Conservation (phyloP, 2,113 vertebrate genomes). For the Sitta europaea region DNA sequence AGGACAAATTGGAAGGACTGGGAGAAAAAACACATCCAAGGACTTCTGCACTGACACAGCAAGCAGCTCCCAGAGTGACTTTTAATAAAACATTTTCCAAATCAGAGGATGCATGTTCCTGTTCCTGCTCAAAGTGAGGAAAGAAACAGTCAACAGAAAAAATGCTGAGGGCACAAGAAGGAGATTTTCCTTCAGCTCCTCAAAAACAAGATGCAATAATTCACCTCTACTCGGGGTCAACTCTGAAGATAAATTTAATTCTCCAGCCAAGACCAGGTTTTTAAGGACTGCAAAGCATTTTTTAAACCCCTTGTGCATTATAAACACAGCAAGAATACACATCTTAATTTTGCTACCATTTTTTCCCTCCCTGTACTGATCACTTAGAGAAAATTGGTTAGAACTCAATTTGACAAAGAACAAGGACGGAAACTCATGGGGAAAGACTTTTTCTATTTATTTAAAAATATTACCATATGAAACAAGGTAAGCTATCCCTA, state of each 20-base stretch:
- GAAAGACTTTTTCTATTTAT: background rate
- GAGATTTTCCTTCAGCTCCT: background rate
- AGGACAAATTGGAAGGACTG: background rate
- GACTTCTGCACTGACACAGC: background rate
- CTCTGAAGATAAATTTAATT: background rate
- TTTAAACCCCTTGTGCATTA: background rate
- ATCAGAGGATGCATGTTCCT: background rate
- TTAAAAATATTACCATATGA: background rate
- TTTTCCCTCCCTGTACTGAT: background rate
- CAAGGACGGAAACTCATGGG: rapidly evolving
- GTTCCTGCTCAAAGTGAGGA: background rate
- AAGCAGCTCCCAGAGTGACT: background rate
- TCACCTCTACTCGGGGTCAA: rapidly evolving
- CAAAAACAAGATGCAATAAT: background rate
- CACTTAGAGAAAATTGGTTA: rapidly evolving
- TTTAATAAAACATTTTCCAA: background rate
- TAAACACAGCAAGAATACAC: background rate
- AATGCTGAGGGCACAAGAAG: background rate
- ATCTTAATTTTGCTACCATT: background rate
- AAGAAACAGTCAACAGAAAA: background rate
- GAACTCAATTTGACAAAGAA: background rate
- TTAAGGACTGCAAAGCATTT: background rate
- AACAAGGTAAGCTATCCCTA: background rate
- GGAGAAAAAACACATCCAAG: background rate
- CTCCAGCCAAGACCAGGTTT: background rate